phyloP scores from a whole-genome alignment of 2,113 vertebrate genomes.

The Eulemur rufifrons region DNA sequence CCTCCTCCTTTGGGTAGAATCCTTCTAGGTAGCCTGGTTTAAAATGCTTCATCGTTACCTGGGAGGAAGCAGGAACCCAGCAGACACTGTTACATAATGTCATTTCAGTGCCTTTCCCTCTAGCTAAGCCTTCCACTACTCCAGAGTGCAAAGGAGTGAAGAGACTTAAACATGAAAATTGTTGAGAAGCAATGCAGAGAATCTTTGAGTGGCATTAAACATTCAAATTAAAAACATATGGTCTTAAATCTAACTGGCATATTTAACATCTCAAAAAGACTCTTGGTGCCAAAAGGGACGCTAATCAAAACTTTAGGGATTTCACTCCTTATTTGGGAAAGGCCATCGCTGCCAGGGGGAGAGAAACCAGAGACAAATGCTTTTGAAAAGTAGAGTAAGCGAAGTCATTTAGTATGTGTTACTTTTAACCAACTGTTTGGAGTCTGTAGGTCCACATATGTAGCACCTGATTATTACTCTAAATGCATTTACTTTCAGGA shows the following conservation, averaged over 20 bases:
- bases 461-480: background rate
- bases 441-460: too few relatives aligned
- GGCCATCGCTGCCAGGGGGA: background rate
- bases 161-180: background rate
- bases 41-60: background rate
- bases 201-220: background rate
- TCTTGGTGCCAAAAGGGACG: background rate
- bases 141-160: background rate
- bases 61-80: background rate
- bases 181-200: background rate
- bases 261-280: background rate
- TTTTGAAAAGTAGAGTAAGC: background rate
- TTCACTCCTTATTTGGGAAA: slow-evolving; percentile 36
- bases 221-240: slow-evolving; percentile 19
- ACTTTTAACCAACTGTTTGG: background rate
- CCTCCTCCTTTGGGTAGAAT: too few relatives aligned
- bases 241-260: background rate
- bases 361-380: background rate
- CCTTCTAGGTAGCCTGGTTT: background rate
- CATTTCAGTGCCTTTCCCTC: too few relatives aligned
- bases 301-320: background rate
- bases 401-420: background rate
- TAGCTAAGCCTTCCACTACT: background rate
- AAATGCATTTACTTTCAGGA: background rate
- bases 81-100: rapidly evolving